Evolutionary conservation across 1,140 invertebrate genomes (phyloP), one percentile per base, ranked within the genome.

Genomic region (Elymnias hypermnestra): DNA sequence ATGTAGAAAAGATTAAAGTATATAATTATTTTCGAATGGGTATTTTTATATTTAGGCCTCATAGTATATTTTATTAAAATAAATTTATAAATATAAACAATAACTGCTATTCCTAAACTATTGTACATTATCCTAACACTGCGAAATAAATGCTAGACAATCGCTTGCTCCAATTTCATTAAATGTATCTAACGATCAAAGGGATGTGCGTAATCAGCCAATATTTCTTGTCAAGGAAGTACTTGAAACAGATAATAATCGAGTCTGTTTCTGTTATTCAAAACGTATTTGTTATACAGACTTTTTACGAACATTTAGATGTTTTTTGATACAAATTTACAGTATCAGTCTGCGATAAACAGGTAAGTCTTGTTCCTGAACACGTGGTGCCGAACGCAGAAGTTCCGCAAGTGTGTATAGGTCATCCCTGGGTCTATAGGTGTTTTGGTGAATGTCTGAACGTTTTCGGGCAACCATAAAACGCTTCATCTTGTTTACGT

Each of bases 381-480:
- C 71, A 21, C 75, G 60, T 6, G 82, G 85, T 2, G 82, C 69
- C 5, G 86, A 83, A 45, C 81, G 77, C 3, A 87, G 65, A n/a
- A 87, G 60, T 49, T 87, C 84, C 7, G 77, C 83, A 2, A 87
- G 61, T 2, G 84, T 84, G 56, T 86, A 87, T 0, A 87, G 72
- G 53, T 87, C 86, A 40, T 87, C 86, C 12, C 83, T 71, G 12
- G 86, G 82, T 23, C 41, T 13, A 26, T 45, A 52, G 40, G 39
- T 52, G 4, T 57, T 53, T 10, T 57, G 55, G 29, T 45, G 45
- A 15, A 60, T 61, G 13, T 86, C 78, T 0, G 83, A 84, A 6
- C 86, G 79, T 57, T 87, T 87, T 48, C 82, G 68, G 3, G 86
- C 78, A 2, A 87, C 86, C 84, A 87, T 87, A 59, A 87, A 87